phyloP scores from a whole-genome alignment of 2,113 vertebrate species.

The Corythornis madagascariensis region DNA sequence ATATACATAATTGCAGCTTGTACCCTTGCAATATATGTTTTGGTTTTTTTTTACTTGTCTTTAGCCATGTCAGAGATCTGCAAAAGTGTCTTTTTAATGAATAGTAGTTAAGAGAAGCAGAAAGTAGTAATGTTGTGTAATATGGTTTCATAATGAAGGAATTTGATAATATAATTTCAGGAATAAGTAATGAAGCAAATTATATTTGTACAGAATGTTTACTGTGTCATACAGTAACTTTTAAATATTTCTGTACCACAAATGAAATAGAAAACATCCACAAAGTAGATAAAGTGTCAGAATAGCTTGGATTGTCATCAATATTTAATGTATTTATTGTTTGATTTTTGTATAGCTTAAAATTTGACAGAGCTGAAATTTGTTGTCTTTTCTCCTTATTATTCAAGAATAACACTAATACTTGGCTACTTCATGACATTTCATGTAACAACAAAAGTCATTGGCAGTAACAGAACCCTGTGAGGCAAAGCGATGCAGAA shows the following conservation, averaged over 20 bases:
- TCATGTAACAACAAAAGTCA: constrained; percentile 66
- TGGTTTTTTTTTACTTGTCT: background rate
- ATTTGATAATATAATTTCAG: background rate
- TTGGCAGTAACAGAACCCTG: constrained; percentile 43
- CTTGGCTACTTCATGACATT: constrained; percentile 42
- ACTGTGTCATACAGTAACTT: background rate
- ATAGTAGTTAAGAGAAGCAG: background rate
- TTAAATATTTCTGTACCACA: background rate
- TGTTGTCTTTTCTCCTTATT: constrained; percentile 39
- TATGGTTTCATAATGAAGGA: background rate
- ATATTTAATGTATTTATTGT: constrained; percentile 60
- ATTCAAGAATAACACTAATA: constrained; percentile 39
- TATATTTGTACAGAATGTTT: background rate
- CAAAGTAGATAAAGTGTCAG: constrained; percentile 23
- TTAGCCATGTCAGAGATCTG: background rate
- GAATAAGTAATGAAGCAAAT: background rate
- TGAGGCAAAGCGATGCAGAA: constrained; percentile 75
- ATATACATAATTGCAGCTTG: background rate
- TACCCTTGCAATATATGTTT: background rate
- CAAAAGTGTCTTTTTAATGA: background rate
- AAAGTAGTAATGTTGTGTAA: background rate
- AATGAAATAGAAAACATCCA: constrained; percentile 15
- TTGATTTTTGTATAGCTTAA: constrained; percentile 53
- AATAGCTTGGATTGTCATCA: constrained; percentile 11
- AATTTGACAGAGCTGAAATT: constrained; percentile 59